Percentiles rank a stretch among this genome's conserved stretches.
phyloP scores from a whole-genome alignment of 2,113 vertebrate genomes.

The Clarias gariepinus region DNA sequence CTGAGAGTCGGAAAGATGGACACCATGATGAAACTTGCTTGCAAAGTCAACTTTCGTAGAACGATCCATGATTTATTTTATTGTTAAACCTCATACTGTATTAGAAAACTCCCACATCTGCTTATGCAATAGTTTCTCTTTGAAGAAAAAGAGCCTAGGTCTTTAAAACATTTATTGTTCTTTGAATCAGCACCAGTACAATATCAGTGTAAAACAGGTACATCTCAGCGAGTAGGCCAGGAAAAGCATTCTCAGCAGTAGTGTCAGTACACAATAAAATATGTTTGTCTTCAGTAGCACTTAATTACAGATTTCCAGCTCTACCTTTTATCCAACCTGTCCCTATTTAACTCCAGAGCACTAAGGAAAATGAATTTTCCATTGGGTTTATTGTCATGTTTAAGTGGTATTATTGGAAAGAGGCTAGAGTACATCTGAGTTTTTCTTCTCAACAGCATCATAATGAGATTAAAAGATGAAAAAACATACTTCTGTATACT shows the following conservation, averaged over 20 bases:
- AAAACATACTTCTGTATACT: background rate
- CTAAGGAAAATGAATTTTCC: background rate
- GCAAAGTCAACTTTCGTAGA: background rate
- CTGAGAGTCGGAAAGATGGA: background rate
- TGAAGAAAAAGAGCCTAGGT: background rate
- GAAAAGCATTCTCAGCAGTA: slow-evolving; percentile 26
- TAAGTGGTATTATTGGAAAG: background rate
- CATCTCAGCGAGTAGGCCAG: background rate
- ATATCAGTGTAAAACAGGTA: background rate
- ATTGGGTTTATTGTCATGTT: slow-evolving; percentile 7
- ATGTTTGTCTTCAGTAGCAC: slow-evolving; percentile 12
- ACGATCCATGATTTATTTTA: background rate
- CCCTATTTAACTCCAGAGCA: background rate
- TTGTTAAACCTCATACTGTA: background rate
- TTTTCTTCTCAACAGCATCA: background rate
- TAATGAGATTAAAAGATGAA: background rate
- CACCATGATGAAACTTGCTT: background rate
- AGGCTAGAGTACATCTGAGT: too few relatives aligned
- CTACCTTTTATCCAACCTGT: background rate
- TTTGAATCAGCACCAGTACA: background rate
- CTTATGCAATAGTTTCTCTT: background rate
- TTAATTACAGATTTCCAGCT: slow-evolving; percentile 31
- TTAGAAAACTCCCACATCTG: background rate
- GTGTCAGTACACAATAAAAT: slow-evolving; percentile 11
- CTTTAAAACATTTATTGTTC: background rate